These are phyloP conservation scores for Percopsis transmontana DNA, from an alignment of 2,113 vertebrate species.

Conservation along the genomic window DNA sequence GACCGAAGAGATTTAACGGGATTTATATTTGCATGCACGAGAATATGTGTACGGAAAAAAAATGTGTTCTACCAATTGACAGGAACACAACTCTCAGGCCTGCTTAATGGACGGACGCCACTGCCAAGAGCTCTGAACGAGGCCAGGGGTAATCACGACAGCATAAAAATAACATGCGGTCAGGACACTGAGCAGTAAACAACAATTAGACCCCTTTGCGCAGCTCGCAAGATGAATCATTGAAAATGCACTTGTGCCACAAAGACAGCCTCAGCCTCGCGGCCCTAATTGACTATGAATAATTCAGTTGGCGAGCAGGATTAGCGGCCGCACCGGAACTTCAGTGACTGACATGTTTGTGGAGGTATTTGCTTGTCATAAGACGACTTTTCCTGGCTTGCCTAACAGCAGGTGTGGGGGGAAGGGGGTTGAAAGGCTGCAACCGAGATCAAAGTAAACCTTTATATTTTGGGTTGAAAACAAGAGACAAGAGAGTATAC, in stretches of 20 bases:
- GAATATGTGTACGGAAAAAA: constrained; percentile 41
- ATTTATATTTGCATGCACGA: constrained; percentile 29
- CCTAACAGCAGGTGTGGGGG: not conserved
- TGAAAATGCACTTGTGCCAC: constrained; percentile 62
- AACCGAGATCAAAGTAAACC: not conserved
- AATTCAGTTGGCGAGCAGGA: constrained; percentile 58
- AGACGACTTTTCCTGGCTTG: not conserved
- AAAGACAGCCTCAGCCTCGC: constrained; percentile 59
- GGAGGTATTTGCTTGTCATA: constrained; percentile 27
- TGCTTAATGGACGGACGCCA: constrained; percentile 62
- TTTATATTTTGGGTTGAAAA: not conserved
- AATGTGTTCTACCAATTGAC: constrained; percentile 30
- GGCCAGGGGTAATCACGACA: constrained; percentile 58
- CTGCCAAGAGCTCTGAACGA: constrained; percentile 53
- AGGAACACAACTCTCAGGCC: constrained; percentile 57
- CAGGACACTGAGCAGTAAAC: constrained; percentile 64
- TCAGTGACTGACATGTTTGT: constrained; percentile 38
- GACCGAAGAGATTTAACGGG: constrained; percentile 23
- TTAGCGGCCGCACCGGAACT: constrained; percentile 31
- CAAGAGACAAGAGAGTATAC: not conserved
- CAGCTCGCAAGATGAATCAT: constrained; percentile 67
- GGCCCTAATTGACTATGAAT: constrained; percentile 73
- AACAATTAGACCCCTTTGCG: constrained; percentile 69
- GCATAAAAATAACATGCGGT: constrained; percentile 69
- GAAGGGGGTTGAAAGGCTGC: not conserved